Percentiles rank a stretch among this genome's conserved stretches.
These are phyloP conservation scores for Prosopocoilus inquinatus DNA, from an alignment of 2,888 invertebrate genomes.

Conservation along the genomic window DNA sequence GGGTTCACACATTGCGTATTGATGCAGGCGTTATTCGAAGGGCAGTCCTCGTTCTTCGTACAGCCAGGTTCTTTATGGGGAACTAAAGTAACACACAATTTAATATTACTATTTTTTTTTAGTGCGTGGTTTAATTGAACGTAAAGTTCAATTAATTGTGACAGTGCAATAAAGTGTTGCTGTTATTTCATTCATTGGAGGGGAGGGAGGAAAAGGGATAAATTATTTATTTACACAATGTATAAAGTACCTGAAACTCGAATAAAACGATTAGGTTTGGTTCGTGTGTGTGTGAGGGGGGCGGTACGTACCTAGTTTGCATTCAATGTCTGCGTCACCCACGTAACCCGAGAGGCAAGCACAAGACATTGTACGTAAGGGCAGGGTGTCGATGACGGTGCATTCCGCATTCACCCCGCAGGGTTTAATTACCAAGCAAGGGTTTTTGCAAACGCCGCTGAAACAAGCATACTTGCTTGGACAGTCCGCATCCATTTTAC, in stretches of 20 bases:
- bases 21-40: constrained; percentile 67
- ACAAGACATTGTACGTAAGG: constrained; percentile 84
- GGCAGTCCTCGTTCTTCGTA: constrained; percentile 69
- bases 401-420: constrained; percentile 81
- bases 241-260: constrained; percentile 10
- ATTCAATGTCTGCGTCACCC: constrained; percentile 84
- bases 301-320: constrained; percentile 66
- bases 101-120: not conserved
- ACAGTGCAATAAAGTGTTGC: constrained; percentile 28
- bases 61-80: constrained; percentile 61
- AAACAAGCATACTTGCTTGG: constrained; percentile 84
- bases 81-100: not conserved
- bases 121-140: too few relatives aligned
- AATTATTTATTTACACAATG: not conserved
- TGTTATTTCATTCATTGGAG: constrained; percentile 29
- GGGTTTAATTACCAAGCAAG: constrained; percentile 73
- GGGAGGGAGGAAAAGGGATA: not conserved
- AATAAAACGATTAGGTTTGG: not conserved
- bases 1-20: constrained; percentile 75
- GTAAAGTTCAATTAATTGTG: too few relatives aligned
- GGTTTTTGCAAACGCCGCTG: constrained; percentile 74
- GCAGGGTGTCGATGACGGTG: constrained; percentile 80
- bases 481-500: constrained; percentile 79
- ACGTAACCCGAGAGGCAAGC: constrained; percentile 78
- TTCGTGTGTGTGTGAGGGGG: not conserved